Percentiles rank a stretch among this genome's conserved stretches.
Conservation (phyloP, 2,888 invertebrate species). For the Spicauda simplicius region DNA sequence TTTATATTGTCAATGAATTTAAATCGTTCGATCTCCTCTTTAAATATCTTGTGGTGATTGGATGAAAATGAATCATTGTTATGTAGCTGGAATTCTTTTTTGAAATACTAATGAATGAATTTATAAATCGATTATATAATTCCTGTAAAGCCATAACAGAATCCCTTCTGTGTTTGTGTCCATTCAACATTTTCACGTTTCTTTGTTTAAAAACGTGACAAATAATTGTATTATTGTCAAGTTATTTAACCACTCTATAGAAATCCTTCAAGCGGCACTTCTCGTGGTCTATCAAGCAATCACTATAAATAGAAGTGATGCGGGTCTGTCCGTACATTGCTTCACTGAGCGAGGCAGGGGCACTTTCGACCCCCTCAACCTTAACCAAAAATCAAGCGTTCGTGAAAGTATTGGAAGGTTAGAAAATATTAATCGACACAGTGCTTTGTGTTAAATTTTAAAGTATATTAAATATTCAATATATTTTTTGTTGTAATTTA, state of each 20-base stretch:
- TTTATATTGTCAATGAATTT: too few species aligned
- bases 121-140: neutral
- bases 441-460: conserved; percentile 33
- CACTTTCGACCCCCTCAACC: conserved; percentile 57
- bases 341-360: conserved; percentile 69
- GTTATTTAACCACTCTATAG: conserved; percentile 56
- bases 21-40: too few species aligned
- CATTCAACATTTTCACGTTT: conserved; percentile 5
- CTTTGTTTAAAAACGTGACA: conserved; percentile 35
- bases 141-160: neutral
- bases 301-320: conserved; percentile 74
- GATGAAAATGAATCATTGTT: neutral
- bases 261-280: conserved; percentile 49
- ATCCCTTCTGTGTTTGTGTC: neutral
- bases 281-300: conserved; percentile 51
- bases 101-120: neutral
- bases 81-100: neutral
- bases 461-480: neutral
- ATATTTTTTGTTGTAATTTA: neutral
- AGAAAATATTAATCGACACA: conserved; percentile 41
- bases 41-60: neutral
- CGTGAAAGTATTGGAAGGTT: conserved; percentile 79
- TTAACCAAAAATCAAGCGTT: conserved; percentile 56
- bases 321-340: conserved; percentile 66
- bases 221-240: conserved; percentile 16